These are phyloP conservation scores for Leptocoma aspasia DNA, from an alignment of 2,113 vertebrate species.

Conservation along the genomic window DNA sequence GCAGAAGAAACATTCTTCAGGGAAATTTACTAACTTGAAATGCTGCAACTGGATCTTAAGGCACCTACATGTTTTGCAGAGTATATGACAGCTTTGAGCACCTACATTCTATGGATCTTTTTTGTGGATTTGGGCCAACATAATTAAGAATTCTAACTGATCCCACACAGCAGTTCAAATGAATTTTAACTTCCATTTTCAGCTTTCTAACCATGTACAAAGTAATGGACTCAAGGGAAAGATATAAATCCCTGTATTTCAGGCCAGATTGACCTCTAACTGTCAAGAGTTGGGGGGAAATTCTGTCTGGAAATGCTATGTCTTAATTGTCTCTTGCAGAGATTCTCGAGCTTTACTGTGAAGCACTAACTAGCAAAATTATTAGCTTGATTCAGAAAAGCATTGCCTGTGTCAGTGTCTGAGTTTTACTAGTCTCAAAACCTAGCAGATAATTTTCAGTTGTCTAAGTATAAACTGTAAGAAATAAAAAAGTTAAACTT, in stretches of 20 bases:
- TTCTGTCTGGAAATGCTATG: neutral
- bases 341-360: neutral
- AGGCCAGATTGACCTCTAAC: neutral
- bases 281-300: neutral
- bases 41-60: neutral
- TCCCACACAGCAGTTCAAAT: neutral
- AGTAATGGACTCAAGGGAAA: neutral
- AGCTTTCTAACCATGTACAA: neutral
- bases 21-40: neutral
- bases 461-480: neutral
- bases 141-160: conserved; percentile 28
- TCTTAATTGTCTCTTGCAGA: conserved; percentile 6
- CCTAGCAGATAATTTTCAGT: neutral
- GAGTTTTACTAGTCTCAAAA: neutral
- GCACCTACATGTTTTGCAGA: neutral
- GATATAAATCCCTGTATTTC: neutral
- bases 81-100: neutral
- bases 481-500: neutral
- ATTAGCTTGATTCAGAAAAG: neutral
- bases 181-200: conserved; percentile 16
- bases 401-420: neutral
- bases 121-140: neutral
- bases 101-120: neutral
- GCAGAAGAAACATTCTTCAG: neutral
- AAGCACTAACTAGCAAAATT: neutral